These are phyloP conservation scores for Heliocidaris erythrogramma DNA, from an alignment of 35 echinoderm and acorn worm genomes.

Conservation along the genomic window DNA sequence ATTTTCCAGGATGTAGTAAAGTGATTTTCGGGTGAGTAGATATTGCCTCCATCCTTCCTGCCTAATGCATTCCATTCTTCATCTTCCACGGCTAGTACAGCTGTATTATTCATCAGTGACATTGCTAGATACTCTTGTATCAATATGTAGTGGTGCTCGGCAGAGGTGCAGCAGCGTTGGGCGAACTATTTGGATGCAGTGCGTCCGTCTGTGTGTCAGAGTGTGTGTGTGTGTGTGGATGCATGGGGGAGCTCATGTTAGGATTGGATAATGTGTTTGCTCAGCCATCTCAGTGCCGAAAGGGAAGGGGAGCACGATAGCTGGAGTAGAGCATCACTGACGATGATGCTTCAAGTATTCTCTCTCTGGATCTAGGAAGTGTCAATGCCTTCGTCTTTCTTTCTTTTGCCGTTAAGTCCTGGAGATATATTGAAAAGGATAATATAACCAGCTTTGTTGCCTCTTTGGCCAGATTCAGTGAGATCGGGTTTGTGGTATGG, in stretches of 20 bases:
- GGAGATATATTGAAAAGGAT: neutral
- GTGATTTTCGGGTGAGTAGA: constrained; percentile 6
- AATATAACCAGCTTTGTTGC: neutral
- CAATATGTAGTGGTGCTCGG: neutral
- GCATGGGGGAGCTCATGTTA: neutral
- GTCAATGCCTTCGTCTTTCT: neutral
- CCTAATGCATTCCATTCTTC: constrained; percentile 18
- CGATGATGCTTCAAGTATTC: neutral
- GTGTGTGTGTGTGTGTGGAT: constrained; percentile 7
- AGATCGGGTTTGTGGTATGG: neutral
- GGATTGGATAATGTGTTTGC: neutral
- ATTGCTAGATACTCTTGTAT: neutral
- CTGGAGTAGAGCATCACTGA: neutral
- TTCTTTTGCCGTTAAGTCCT: neutral
- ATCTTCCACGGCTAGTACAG: constrained; percentile 25
- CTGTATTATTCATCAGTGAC: constrained; percentile 41
- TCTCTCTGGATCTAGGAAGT: neutral
- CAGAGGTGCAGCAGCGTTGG: neutral
- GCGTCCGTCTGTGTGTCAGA: neutral
- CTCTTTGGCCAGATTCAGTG: neutral
- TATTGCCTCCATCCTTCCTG: neutral
- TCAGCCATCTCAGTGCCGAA: constrained; percentile 1
- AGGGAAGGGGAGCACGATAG: neutral
- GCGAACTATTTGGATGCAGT: neutral
- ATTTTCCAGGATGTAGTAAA: neutral